These are phyloP conservation scores for Drosophila neoperkinsi DNA, from an alignment of 2,888 invertebrate genomes.

Conservation along the genomic window DNA sequence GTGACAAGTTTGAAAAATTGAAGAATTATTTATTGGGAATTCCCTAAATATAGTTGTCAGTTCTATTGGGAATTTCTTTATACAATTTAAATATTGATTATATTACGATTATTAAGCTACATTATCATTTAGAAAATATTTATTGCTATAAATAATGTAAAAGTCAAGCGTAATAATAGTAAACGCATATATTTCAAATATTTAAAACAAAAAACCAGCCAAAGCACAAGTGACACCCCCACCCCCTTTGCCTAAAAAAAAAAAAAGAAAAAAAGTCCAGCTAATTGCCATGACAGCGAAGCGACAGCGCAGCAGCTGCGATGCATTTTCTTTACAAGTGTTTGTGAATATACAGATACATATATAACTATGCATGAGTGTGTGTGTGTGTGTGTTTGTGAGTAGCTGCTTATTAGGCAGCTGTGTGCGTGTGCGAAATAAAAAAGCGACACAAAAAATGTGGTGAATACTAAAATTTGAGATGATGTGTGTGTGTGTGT, in stretches of 20 bases:
- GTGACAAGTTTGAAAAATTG: background rate
- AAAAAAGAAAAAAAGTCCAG: slow-evolving; percentile 45
- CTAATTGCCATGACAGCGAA: slow-evolving; percentile 70
- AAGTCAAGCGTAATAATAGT: background rate
- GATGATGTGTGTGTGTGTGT: slow-evolving; percentile 36
- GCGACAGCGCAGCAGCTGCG: slow-evolving; percentile 68
- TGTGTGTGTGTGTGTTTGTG: slow-evolving; percentile 37
- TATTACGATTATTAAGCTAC: background rate
- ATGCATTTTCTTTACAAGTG: slow-evolving; percentile 58
- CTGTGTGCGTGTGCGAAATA: slow-evolving; percentile 67
- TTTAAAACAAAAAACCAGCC: slow-evolving; percentile 7
- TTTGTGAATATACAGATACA: slow-evolving; percentile 2
- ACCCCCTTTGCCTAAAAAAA: slow-evolving; percentile 22
- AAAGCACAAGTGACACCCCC: slow-evolving; percentile 2
- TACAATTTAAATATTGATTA: background rate
- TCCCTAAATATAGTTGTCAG: background rate
- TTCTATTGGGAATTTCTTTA: background rate
- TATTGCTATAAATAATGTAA: background rate
- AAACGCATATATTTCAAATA: background rate
- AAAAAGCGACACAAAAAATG: slow-evolving; percentile 71
- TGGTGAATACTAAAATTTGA: slow-evolving; percentile 74
- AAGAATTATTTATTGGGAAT: background rate
- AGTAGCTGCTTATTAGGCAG: slow-evolving; percentile 51
- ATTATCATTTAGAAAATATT: background rate
- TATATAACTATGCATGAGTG: slow-evolving; percentile 10